Conservation (phyloP, 2,113 vertebrate genomes). For the Thryonomys swinderianus region DNA sequence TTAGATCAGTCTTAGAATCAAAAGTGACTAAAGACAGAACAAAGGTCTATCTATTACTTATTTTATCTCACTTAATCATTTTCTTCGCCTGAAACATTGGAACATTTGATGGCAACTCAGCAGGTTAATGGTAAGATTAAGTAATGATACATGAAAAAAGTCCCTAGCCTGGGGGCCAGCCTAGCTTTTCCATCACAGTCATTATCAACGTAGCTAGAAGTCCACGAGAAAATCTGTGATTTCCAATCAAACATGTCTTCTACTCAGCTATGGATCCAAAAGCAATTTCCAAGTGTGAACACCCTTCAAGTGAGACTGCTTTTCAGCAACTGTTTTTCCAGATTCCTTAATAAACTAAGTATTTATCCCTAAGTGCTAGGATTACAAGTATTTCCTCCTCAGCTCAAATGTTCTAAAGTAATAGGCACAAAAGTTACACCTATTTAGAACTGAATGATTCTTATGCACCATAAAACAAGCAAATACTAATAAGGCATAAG, state of each 20-base stretch:
- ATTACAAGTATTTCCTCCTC: neutral
- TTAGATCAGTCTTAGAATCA: neutral
- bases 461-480: neutral
- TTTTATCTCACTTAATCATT: neutral
- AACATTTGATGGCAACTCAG: neutral
- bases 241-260: neutral
- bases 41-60: neutral
- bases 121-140: conserved; percentile 24
- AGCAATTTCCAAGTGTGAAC: neutral
- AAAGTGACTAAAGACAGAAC: conserved; percentile 15
- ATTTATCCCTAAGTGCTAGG: neutral
- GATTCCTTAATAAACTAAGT: neutral
- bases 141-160: neutral
- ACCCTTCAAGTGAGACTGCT: neutral
- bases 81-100: neutral
- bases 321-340: conserved; percentile 17
- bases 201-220: neutral
- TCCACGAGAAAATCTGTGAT: neutral
- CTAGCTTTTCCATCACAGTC: neutral
- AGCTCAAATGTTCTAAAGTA: neutral
- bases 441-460: neutral
- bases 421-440: neutral
- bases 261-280: neutral
- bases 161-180: neutral
- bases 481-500: conserved; percentile 23